These are phyloP conservation scores for Thumatha senex DNA, from an alignment of 2,888 invertebrate genomes.

Conservation along the genomic window DNA sequence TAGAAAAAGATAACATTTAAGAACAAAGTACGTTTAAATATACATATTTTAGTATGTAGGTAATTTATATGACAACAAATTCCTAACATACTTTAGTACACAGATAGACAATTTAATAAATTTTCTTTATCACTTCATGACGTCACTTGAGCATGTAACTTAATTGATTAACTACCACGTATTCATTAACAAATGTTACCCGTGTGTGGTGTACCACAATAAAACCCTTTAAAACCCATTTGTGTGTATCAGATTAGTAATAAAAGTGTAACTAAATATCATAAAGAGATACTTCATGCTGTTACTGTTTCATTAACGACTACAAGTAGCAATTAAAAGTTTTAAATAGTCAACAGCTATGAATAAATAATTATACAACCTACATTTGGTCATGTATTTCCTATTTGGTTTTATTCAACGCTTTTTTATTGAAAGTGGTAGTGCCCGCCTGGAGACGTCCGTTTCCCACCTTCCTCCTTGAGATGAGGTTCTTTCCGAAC, in stretches of 20 bases:
- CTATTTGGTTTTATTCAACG: background rate
- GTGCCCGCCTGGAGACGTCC: too few species aligned
- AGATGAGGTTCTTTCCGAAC: too few species aligned
- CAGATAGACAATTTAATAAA: too few species aligned
- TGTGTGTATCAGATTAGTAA: constrained; percentile 1
- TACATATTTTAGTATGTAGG: too few species aligned
- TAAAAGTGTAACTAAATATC: constrained; percentile 2
- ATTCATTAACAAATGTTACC: background rate
- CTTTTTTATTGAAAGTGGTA: too few species aligned
- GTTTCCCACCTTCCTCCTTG: too few species aligned
- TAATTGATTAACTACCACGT: background rate
- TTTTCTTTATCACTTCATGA: too few species aligned
- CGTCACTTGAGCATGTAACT: background rate
- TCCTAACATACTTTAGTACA: too few species aligned
- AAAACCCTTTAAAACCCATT: constrained; percentile 7
- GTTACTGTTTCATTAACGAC: constrained; percentile 18
- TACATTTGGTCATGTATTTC: too few species aligned
- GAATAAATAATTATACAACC: background rate
- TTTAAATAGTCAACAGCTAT: constrained; percentile 1
- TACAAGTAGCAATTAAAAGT: constrained; percentile 19
- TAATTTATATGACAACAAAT: too few species aligned
- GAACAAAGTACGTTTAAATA: too few species aligned
- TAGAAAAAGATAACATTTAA: too few species aligned
- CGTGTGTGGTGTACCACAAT: background rate
- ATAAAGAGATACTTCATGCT: background rate